Base-by-base conservation (phyloP, 1,140 invertebrate genomes). In the Oppia nitens region DNA sequence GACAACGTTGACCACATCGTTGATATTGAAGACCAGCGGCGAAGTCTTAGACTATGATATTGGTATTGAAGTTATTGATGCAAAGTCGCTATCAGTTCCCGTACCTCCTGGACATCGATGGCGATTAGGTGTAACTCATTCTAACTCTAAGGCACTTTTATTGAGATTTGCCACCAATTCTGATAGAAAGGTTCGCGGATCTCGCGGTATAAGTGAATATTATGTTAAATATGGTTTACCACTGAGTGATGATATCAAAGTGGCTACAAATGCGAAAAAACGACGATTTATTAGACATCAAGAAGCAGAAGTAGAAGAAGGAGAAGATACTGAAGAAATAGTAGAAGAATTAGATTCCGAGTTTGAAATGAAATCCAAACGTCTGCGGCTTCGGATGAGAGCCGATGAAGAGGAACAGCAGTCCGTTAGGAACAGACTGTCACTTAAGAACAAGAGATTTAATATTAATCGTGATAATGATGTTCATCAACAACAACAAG, bases 71-170 rank as follows among this genome's bases (percentile, higher is more conserved):
- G 65, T 59, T 24, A 47, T 65, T 45, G 65, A 59, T 25, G 64
- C 68, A 25, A 62, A 67, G 29, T 55, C 60, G 47, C 40, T 52
- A 17, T 62, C 61, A 29, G 40, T 74, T 62, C 75, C 77, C 3
- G 72, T 81, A 51, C 82, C 82, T 21, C 80, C 81, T 32, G 82
- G 85, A 40, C 32, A 9, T 47, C 76, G 79, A 66, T 88, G 84
- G 85, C 73, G 84, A 60, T 77, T 84, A 69, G 84, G 83, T 11
- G 66, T 76, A 2, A 65, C 76, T 60, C 72, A 73, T 70, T 68
- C 72, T 12, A 81, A 83, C 68, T 75, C 79, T 11, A 80, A 81
- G 69, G 75, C 74, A 57, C 76, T 87, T 56, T 75, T 87, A 57
- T 72, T 89, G 61, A 71, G 84, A 62, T 87, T 83, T 75, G 82